Evolutionary conservation across 2,888 invertebrate genomes (phyloP).

Genomic region (Meteorus cinctellus): DNA sequence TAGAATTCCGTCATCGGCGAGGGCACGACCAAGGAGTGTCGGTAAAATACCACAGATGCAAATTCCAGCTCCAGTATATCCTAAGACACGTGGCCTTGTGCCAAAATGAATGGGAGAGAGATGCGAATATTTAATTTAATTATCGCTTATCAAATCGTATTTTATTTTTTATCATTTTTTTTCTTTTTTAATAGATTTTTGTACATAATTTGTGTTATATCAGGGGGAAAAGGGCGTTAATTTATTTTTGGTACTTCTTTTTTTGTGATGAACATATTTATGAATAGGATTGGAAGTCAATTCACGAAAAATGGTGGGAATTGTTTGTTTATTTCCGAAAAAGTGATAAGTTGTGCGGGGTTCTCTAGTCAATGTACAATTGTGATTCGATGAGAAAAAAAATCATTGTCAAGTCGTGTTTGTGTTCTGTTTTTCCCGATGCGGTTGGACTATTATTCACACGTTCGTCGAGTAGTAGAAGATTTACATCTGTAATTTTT

Average conservation of each 20-base stretch:
- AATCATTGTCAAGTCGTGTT: background rate
- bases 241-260: slow-evolving; percentile 2
- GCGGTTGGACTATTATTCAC: background rate
- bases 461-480: background rate
- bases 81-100: slow-evolving; percentile 70
- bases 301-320: background rate
- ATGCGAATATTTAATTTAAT: slow-evolving; percentile 12
- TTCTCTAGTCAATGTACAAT: slow-evolving; percentile 16
- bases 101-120: slow-evolving; percentile 63
- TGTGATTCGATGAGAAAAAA: background rate
- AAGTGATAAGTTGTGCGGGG: background rate
- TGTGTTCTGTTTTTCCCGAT: background rate
- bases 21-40: slow-evolving; percentile 67
- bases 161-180: slow-evolving; percentile 6
- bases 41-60: slow-evolving; percentile 68
- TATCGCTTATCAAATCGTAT: background rate
- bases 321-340: background rate
- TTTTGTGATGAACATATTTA: slow-evolving; percentile 1
- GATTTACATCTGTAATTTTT: background rate
- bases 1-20: slow-evolving; percentile 64
- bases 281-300: background rate
- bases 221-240: background rate
- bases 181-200: background rate
- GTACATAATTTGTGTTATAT: slow-evolving; percentile 3
- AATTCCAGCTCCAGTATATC: slow-evolving; percentile 69